These are phyloP conservation scores for Semibalanus balanoides DNA, from an alignment of 1,140 invertebrate species.

Conservation along the genomic window DNA sequence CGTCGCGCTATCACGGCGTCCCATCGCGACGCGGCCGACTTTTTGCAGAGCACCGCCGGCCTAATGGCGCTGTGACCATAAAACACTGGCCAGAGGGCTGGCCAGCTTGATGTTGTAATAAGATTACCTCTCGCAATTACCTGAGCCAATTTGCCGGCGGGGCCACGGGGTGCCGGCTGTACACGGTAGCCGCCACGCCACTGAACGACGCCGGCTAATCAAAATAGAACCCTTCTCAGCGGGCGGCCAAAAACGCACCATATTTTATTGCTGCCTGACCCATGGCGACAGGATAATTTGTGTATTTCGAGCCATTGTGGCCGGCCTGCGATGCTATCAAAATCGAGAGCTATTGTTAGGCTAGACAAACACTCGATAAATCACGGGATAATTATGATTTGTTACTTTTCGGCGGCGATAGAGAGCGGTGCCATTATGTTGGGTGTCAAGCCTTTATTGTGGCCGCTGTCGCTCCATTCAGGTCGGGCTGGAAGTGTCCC, in stretches of 20 bases:
- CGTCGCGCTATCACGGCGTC: too few relatives aligned
- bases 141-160: neutral
- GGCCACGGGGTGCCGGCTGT: neutral
- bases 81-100: neutral
- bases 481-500: too few relatives aligned
- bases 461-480: neutral
- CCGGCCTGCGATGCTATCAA: neutral
- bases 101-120: neutral
- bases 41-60: neutral
- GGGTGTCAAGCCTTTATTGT: neutral
- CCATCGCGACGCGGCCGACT: neutral
- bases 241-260: neutral
- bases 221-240: slow-evolving; percentile 2
- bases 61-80: neutral
- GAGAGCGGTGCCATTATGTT: neutral
- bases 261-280: neutral
- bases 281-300: neutral
- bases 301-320: neutral
- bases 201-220: neutral
- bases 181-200: neutral
- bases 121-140: neutral
- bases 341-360: neutral
- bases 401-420: neutral
- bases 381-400: neutral
- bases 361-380: neutral